Evolutionary conservation across 1,140 invertebrate genomes (phyloP).

Genomic region (Penaeus japonicus): DNA sequence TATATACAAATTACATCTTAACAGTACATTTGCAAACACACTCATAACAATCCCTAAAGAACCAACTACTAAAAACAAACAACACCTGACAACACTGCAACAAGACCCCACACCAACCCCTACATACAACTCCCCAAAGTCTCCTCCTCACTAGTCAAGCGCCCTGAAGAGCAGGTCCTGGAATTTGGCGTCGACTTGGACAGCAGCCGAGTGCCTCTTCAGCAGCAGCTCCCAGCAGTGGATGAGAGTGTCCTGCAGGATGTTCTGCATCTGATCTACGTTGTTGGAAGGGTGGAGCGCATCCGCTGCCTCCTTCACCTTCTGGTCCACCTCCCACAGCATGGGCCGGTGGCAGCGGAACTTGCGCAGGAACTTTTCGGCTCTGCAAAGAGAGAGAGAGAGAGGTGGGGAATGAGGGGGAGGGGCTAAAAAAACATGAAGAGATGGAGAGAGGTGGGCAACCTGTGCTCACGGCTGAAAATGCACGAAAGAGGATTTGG

Average conservation of each 20-base stretch:
- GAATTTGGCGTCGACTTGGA: conserved; percentile 36
- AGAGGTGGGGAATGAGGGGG: background rate
- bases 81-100: no score
- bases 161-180: conserved; percentile 49
- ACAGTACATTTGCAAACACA: no score
- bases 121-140: background rate
- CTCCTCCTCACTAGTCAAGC: conserved; percentile 40
- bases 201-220: conserved; percentile 22
- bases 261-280: conserved; percentile 47
- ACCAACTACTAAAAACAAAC: no score
- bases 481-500: no score
- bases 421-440: background rate
- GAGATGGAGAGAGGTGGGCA: no score
- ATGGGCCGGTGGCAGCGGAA: conserved; percentile 40
- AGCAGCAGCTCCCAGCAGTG: conserved; percentile 41
- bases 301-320: background rate
- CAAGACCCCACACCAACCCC: no score
- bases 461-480: no score
- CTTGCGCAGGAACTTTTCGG: conserved; percentile 41
- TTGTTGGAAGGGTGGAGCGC: conserved; percentile 15
- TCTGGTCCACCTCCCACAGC: conserved; percentile 27
- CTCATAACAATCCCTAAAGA: no score
- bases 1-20: no score
- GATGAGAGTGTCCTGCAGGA: conserved; percentile 40
- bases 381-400: conserved; percentile 4